Conservation (phyloP, 2,797 vertebrate genomes). For the Poeciliopsis turneri region DNA sequence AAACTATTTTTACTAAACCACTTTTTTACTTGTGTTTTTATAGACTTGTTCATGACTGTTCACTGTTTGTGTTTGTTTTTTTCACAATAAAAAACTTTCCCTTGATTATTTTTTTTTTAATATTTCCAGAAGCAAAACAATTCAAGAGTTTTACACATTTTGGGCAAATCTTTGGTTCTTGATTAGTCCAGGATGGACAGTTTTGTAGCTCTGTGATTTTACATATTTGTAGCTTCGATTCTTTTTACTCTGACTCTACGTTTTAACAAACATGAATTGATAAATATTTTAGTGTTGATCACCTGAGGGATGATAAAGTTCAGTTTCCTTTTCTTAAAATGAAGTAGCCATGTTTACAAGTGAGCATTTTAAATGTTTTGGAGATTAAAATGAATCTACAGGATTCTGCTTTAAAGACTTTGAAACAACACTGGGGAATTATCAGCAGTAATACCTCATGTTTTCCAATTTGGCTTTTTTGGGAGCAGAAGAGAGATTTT, state of each 20-base stretch:
- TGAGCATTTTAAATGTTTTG: neutral
- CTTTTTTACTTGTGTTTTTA: neutral
- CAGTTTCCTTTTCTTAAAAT: neutral
- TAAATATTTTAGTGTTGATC: neutral
- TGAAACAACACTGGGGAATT: neutral
- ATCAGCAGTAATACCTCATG: conserved; percentile 33
- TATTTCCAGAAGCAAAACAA: neutral
- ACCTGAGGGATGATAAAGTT: neutral
- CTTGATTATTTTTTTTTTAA: neutral
- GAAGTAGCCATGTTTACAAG: neutral
- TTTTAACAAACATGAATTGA: no score
- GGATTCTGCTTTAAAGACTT: conserved; percentile 2
- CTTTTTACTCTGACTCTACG: no score
- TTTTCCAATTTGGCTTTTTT: conserved; percentile 46
- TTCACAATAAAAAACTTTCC: conserved; percentile 42
- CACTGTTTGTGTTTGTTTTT: conserved; percentile 24
- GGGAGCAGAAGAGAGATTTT: conserved; percentile 26
- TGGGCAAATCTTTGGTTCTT: no score
- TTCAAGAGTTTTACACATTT: no score
- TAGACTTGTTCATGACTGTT: conserved; percentile 7
- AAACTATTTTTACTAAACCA: conserved; percentile 7
- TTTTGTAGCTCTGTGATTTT: no score
- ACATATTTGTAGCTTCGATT: no score
- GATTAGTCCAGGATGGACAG: no score
- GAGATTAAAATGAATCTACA: neutral